Percentiles rank a stretch among this genome's conserved stretches.
These are phyloP conservation scores for Drosophila serrata DNA, from an alignment of 1,140 invertebrate genomes.

Conservation along the genomic window DNA sequence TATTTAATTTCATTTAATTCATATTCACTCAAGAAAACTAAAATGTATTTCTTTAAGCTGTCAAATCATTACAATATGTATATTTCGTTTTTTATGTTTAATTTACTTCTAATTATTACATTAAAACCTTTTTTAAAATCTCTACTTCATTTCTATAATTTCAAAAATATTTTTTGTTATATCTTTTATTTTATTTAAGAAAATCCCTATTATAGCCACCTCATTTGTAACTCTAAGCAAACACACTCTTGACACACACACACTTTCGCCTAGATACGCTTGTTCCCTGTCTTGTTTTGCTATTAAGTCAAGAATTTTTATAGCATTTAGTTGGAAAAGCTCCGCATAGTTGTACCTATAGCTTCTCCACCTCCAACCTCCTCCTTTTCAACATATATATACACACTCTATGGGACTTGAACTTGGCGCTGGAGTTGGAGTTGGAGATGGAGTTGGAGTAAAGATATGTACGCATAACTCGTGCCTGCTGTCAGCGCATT, in stretches of 20 bases:
- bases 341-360: conserved; percentile 70
- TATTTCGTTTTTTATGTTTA: too few relatives aligned
- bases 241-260: conserved; percentile 24
- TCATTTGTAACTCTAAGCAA: background rate
- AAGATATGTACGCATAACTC: conserved; percentile 75
- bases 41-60: too few relatives aligned
- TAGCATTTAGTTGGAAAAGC: conserved; percentile 84
- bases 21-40: too few relatives aligned
- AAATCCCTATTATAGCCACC: background rate
- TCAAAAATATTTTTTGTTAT: too few relatives aligned
- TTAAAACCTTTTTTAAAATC: background rate
- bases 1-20: too few relatives aligned
- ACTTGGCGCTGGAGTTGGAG: conserved; percentile 16
- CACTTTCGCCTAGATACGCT: conserved; percentile 23
- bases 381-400: background rate
- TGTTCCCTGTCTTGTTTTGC: conserved; percentile 81
- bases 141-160: background rate
- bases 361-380: background rate
- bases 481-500: conserved; percentile 82
- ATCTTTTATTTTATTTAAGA: too few relatives aligned
- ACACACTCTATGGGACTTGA: background rate
- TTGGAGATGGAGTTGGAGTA: conserved; percentile 16
- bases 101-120: too few relatives aligned
- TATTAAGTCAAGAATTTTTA: conserved; percentile 84
- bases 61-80: too few relatives aligned